Conservation (phyloP, 2,113 vertebrate genomes). For the Labrus mixtus region DNA sequence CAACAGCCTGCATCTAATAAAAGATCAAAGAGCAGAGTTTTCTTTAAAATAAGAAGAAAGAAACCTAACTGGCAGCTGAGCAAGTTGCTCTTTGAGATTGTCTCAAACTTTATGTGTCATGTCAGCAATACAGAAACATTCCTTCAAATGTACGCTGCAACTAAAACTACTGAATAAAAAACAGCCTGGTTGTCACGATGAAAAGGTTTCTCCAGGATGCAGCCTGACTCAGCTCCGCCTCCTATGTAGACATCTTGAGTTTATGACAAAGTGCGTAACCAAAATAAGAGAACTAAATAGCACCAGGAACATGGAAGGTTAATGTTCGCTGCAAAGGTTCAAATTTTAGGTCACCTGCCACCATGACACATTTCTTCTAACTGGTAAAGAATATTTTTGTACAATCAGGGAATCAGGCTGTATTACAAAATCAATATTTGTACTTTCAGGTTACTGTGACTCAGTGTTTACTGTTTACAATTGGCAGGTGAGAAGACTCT, state of each 20-base stretch:
- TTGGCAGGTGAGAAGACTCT: no score
- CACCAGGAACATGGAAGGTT: background rate
- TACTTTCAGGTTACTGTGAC: no score
- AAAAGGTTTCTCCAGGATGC: background rate
- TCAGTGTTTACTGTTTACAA: no score
- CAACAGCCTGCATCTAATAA: background rate
- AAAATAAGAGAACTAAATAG: background rate
- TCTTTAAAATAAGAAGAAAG: background rate
- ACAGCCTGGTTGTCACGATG: background rate
- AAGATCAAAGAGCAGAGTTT: constrained; percentile 14
- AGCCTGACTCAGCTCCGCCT: background rate
- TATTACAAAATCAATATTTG: no score
- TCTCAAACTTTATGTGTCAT: background rate
- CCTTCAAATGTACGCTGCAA: background rate
- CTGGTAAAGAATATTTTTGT: no score
- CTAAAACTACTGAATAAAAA: background rate
- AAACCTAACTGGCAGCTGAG: background rate
- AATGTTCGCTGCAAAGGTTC: background rate
- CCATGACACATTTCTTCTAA: no score
- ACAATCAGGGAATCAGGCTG: no score
- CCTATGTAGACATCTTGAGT: background rate
- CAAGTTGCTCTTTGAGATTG: background rate
- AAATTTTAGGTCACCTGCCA: background rate
- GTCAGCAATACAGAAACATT: background rate
- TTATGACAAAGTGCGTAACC: background rate